Percentiles rank a stretch among this genome's conserved stretches.
Evolutionary conservation across 2,888 invertebrate species (phyloP).

Genomic region (Digitonthophagus gazella): DNA sequence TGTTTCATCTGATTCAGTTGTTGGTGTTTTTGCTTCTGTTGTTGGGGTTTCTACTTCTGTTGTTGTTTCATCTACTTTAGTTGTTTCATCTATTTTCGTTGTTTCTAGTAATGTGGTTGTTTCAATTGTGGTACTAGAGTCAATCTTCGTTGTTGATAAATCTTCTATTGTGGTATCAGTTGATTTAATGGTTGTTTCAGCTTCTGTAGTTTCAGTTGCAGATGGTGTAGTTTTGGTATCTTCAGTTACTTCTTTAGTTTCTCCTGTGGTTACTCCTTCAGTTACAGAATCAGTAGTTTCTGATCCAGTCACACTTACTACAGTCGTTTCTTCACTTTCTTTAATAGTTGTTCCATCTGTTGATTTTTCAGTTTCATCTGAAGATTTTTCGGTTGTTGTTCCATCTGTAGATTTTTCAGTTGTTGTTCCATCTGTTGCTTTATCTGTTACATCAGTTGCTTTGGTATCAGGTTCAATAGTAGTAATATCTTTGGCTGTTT

Average conservation of each 20-base stretch:
- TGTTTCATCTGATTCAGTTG: background rate
- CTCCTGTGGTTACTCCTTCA: slow-evolving; percentile 21
- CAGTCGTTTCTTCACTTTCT: too few relatives aligned
- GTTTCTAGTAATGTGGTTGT: slow-evolving; percentile 29
- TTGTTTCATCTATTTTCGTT: slow-evolving; percentile 31
- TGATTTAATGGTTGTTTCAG: slow-evolving; percentile 30
- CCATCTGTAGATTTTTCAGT: slow-evolving; percentile 12
- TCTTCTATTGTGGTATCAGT: slow-evolving; percentile 32
- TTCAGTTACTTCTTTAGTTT: slow-evolving; percentile 24
- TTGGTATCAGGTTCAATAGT: slow-evolving; percentile 6
- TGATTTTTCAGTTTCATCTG: background rate
- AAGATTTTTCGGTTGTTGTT: background rate
- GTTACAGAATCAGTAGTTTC: slow-evolving; percentile 13
- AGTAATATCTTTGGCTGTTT: slow-evolving; percentile 18
- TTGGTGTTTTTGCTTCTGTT: background rate
- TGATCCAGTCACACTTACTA: too few relatives aligned
- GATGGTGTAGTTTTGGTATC: slow-evolving; percentile 21
- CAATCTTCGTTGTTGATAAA: slow-evolving; percentile 22
- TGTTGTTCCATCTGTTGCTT: slow-evolving; percentile 12
- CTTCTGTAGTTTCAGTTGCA: background rate
- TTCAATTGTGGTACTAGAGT: slow-evolving; percentile 14
- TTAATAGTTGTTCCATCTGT: background rate
- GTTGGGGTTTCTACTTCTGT: slow-evolving; percentile 19
- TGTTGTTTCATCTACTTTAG: slow-evolving; percentile 18
- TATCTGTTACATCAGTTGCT: background rate